Percentiles rank a stretch among this genome's conserved stretches.
phyloP scores from a whole-genome alignment of 2,113 vertebrate species.

The Blennius ocellaris region DNA sequence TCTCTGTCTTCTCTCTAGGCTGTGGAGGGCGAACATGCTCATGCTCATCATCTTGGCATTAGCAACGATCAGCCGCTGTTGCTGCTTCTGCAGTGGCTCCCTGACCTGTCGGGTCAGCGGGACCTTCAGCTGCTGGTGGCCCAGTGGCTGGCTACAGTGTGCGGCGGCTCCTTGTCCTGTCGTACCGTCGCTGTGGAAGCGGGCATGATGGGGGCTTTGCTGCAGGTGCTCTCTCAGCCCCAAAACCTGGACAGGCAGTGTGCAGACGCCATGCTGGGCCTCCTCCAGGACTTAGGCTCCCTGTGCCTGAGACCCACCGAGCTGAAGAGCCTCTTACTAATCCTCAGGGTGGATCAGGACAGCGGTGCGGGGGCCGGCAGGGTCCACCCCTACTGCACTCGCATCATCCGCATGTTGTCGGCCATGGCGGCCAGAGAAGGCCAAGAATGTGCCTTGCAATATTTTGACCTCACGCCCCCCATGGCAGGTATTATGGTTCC shows the following conservation, averaged over 20 bases:
- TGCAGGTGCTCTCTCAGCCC: slow-evolving; percentile 84
- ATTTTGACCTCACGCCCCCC: slow-evolving; percentile 93
- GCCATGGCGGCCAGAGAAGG: slow-evolving; percentile 89
- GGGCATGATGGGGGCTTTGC: slow-evolving; percentile 88
- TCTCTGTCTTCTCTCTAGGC: slow-evolving; percentile 81
- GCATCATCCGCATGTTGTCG: slow-evolving; percentile 86
- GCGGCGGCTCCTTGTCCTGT: slow-evolving; percentile 88
- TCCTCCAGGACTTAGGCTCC: slow-evolving; percentile 89
- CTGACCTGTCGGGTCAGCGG: slow-evolving; percentile 78
- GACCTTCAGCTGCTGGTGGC: slow-evolving; percentile 91
- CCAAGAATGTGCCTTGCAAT: slow-evolving; percentile 85
- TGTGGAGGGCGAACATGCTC: slow-evolving; percentile 88
- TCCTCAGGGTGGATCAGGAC: slow-evolving; percentile 79
- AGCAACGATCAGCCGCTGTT: slow-evolving; percentile 93
- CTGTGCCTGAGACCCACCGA: slow-evolving; percentile 90
- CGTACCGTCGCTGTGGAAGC: slow-evolving; percentile 92
- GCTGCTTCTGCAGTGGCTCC: slow-evolving; percentile 92
- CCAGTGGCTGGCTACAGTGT: slow-evolving; percentile 86
- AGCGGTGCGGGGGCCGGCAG: slow-evolving; percentile 43
- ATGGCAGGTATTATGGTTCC: slow-evolving; percentile 99
- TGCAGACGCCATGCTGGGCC: slow-evolving; percentile 86
- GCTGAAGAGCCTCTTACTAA: slow-evolving; percentile 86
- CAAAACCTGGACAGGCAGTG: slow-evolving; percentile 83
- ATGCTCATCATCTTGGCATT: slow-evolving; percentile 82
- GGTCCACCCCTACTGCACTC: slow-evolving; percentile 79